Base-by-base conservation (phyloP, 2,888 invertebrate species). In the Magallana nippona region DNA sequence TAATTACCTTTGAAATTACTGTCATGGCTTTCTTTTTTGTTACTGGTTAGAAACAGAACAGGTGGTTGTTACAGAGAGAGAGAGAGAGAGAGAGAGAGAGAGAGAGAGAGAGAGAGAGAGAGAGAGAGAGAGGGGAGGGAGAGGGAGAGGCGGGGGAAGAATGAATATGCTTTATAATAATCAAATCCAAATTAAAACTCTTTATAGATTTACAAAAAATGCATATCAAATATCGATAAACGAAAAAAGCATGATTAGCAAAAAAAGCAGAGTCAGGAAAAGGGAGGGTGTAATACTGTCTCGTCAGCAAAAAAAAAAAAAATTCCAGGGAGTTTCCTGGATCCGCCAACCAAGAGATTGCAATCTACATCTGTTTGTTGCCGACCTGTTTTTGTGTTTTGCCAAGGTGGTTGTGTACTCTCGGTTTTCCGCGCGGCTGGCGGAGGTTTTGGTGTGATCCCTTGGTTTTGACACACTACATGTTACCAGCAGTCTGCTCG, bases 381-480 rank as follows among this genome's bases (percentile, higher is more conserved):
- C 27, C 22, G 71, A 27, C 71, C 27, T 71, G 71, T 71, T 71
- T 44, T 27, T 71, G 17, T 62, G 27, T 55, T 82, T 63, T 71
- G 56, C 82, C 56, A 82, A 82, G 82, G 82, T 82, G 82, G 78
- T 78, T 78, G 82, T 77, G 57, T 77, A 44, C 57, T 82, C 82
- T 84, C 82, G 58, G 58, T 80, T 84, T 84, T 55, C 82, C 71
- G 57, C 82, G 79, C 82, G 71, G 78, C 79, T 82, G 78, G 63
- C 82, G 32, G 58, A 80, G 79, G 71, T 55, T 83, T n/a, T 79
- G 81, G 78, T 84, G 84, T 78, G 81, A 77, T 56, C 83, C 83
- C 83, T 83, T 82, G 78, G 62, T 82, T 82, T 82, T 86, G 85
- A 86, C 85, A 86, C 85, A 57, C 58, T 84, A 84, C 84, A 86